A percentile compares a stretch with the other conserved stretches of the same genome.
These are phyloP conservation scores for Micromussa lordhowensis DNA, from an alignment of 92 coral and sea anemone genomes.

Conservation along the genomic window DNA sequence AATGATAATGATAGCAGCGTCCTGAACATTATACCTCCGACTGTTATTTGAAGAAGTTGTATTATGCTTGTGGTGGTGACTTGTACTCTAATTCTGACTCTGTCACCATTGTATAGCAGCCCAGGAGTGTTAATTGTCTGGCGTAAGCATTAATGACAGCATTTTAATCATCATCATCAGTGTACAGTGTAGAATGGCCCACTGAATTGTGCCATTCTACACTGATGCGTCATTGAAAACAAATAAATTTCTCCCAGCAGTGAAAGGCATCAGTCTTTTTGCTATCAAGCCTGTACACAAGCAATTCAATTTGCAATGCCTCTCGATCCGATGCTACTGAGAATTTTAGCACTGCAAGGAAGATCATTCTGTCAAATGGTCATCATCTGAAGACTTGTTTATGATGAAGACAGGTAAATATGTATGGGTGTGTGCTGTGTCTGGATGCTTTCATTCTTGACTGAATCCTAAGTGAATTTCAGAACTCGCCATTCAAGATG, in stretches of 20 bases:
- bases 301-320: constrained; percentile 88
- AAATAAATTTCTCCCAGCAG: constrained; percentile 69
- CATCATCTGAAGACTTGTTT: constrained; percentile 27
- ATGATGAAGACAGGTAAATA: constrained; percentile 54
- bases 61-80: neutral
- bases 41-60: neutral
- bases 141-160: neutral
- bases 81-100: neutral
- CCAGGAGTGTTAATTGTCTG: neutral
- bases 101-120: neutral
- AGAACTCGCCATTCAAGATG: neutral
- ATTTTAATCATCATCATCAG: neutral
- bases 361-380: constrained; percentile 35
- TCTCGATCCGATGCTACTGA: constrained; percentile 79
- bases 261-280: constrained; percentile 55
- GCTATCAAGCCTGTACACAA: constrained; percentile 54
- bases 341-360: constrained; percentile 65
- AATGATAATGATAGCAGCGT: too few species aligned
- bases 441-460: constrained; percentile 42
- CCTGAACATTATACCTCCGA: too few species aligned
- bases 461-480: constrained; percentile 23
- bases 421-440: constrained; percentile 30
- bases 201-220: constrained; percentile 46
- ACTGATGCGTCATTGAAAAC: constrained; percentile 21
- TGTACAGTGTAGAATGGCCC: constrained; percentile 42